phyloP scores from a whole-genome alignment of 2,888 invertebrate species.

The Boloria selene region DNA sequence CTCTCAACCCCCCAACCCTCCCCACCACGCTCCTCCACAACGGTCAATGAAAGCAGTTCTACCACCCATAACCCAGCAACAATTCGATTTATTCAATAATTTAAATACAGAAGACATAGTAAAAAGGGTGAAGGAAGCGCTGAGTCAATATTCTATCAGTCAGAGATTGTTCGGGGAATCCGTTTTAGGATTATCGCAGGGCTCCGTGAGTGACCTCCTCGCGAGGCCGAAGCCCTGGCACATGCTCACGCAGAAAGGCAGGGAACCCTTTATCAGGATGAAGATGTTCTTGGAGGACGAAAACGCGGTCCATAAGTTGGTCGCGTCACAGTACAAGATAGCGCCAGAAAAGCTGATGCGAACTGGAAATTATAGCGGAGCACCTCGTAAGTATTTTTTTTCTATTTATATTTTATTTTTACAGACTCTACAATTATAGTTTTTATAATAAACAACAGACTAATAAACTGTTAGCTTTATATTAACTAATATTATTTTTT shows the following conservation, averaged over 20 bases:
- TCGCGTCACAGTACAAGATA: conserved; percentile 98
- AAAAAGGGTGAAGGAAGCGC: conserved; percentile 95
- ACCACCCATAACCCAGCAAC: conserved; percentile 99
- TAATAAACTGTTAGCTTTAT: background rate
- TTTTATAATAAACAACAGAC: background rate
- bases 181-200: conserved; percentile 97
- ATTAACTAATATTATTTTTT: conserved; percentile 46
- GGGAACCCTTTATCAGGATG: conserved; percentile 98
- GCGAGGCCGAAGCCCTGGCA: conserved; percentile 99
- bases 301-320: conserved; percentile 96
- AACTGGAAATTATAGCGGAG: conserved; percentile 95
- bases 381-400: conserved; percentile 85
- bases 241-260: conserved; percentile 98
- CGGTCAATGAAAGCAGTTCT: conserved; percentile 97
- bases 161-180: conserved; percentile 99
- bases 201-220: conserved; percentile 97
- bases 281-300: conserved; percentile 98
- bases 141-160: conserved; percentile 97
- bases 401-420: background rate
- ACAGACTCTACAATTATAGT: background rate
- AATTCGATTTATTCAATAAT: conserved; percentile 98
- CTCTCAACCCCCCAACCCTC: conserved; percentile 93
- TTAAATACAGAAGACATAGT: conserved; percentile 99
- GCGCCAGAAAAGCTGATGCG: conserved; percentile 98
- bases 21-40: conserved; percentile 91